phyloP scores from a whole-genome alignment of 2,797 vertebrate genomes.

The Synaphobranchus kaupii region DNA sequence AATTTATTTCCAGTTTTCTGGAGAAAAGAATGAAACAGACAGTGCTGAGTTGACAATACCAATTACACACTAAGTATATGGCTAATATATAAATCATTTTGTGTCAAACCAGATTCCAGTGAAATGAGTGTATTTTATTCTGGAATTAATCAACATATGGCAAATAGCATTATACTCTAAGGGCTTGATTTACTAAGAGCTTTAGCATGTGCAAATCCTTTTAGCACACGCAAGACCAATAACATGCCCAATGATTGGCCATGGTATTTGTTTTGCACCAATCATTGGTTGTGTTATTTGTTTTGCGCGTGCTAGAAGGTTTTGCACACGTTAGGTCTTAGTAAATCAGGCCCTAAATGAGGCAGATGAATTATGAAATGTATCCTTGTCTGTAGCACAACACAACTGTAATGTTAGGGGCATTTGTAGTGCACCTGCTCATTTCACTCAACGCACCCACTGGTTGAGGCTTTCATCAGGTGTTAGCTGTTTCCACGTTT shows the following conservation, averaged over 20 bases:
- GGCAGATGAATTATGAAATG: not conserved
- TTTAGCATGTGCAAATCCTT: too few relatives aligned
- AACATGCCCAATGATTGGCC: too few relatives aligned
- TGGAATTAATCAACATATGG: not conserved
- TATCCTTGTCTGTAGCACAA: not conserved
- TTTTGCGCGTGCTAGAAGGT: too few relatives aligned
- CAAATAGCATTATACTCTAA: not conserved
- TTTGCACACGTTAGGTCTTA: too few relatives aligned
- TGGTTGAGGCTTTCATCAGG: constrained; percentile 35
- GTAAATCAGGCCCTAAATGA: not conserved
- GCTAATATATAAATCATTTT: not conserved
- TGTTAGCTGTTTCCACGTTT: constrained; percentile 35
- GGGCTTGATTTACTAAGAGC: too few relatives aligned
- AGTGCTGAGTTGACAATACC: not conserved
- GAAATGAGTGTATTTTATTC: not conserved
- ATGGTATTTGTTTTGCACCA: too few relatives aligned
- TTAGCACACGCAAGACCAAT: too few relatives aligned
- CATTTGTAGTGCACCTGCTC: constrained; percentile 41
- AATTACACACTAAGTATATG: not conserved
- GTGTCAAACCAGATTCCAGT: not conserved
- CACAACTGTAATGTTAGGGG: not conserved
- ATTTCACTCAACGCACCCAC: constrained; percentile 39
- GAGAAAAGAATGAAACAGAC: not conserved
- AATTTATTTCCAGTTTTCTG: not conserved
- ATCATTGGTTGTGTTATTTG: too few relatives aligned